Percentiles rank a stretch among this genome's conserved stretches.
Evolutionary conservation across 1,140 invertebrate genomes (phyloP).

Genomic region (Scylla paramamosain): DNA sequence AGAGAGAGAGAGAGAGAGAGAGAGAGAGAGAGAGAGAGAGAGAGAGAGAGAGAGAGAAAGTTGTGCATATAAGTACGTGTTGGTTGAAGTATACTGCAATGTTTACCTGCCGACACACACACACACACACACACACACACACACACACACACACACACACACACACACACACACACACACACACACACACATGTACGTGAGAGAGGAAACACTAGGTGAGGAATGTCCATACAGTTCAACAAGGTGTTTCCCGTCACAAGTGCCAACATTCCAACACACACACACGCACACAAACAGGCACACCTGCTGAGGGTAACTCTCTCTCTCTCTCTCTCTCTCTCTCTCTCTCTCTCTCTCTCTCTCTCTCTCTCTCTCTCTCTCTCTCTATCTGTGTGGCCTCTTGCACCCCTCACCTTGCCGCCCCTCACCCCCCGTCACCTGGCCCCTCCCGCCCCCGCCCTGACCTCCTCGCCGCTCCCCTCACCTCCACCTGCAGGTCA

Average conservation of each 20-base stretch:
- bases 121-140: slow-evolving; percentile 48
- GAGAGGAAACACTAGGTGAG: too few relatives aligned
- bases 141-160: slow-evolving; percentile 28
- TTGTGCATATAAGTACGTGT: background rate
- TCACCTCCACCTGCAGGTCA: background rate
- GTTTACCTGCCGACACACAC: background rate
- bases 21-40: background rate
- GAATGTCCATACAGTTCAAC: too few relatives aligned
- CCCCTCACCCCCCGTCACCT: background rate
- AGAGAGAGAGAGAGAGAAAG: slow-evolving; percentile 13
- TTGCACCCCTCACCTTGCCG: background rate
- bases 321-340: background rate
- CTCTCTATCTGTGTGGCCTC: background rate
- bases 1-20: background rate
- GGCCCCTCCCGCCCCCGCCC: background rate
- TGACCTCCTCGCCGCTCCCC: background rate
- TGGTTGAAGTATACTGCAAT: background rate
- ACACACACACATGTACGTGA: background rate
- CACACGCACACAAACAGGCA: slow-evolving; percentile 23
- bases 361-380: too few relatives aligned
- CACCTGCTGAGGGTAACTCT: background rate
- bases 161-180: slow-evolving; percentile 35
- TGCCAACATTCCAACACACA: background rate
- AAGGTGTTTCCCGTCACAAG: too few relatives aligned
- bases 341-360: too few relatives aligned